A percentile compares a stretch with the other conserved stretches of the same genome.
Evolutionary conservation across 2,888 invertebrate species (phyloP).

Genomic region (Auanema freiburgensis): DNA sequence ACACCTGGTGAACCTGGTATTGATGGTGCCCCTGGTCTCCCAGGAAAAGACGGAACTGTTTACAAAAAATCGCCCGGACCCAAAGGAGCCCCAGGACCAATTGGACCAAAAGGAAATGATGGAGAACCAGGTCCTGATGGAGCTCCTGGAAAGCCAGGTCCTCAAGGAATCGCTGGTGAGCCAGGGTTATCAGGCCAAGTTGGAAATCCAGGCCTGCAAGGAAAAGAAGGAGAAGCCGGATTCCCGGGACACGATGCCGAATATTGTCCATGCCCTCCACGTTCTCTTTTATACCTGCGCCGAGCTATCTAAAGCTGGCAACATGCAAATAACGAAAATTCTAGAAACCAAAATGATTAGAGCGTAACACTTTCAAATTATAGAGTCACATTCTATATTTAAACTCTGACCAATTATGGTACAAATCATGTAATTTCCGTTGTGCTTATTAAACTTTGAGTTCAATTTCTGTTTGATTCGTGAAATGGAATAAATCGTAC

Average conservation of each 20-base stretch:
- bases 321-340: too few relatives aligned
- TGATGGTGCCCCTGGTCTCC: constrained; percentile 24
- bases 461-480: too few relatives aligned
- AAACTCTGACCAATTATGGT: too few relatives aligned
- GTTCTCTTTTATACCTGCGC: constrained; percentile 23
- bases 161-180: constrained; percentile 22
- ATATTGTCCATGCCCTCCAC: constrained; percentile 43
- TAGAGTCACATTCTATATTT: too few relatives aligned
- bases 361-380: too few relatives aligned
- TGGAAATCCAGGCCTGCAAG: constrained; percentile 22
- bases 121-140: constrained; percentile 29
- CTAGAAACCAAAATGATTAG: too few relatives aligned
- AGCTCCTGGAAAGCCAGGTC: constrained; percentile 29
- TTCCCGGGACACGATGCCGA: constrained; percentile 33
- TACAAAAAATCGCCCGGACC: background rate
- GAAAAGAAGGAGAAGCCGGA: constrained; percentile 32
- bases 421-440: too few relatives aligned
- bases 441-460: too few relatives aligned
- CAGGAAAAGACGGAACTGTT: constrained; percentile 25
- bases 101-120: constrained; percentile 14
- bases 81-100: constrained; percentile 7
- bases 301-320: background rate
- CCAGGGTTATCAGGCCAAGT: constrained; percentile 26
- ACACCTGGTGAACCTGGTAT: constrained; percentile 10
- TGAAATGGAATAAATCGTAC: too few relatives aligned